phyloP scores from a whole-genome alignment of 1,140 invertebrate species.

The Zaprionus africanus region DNA sequence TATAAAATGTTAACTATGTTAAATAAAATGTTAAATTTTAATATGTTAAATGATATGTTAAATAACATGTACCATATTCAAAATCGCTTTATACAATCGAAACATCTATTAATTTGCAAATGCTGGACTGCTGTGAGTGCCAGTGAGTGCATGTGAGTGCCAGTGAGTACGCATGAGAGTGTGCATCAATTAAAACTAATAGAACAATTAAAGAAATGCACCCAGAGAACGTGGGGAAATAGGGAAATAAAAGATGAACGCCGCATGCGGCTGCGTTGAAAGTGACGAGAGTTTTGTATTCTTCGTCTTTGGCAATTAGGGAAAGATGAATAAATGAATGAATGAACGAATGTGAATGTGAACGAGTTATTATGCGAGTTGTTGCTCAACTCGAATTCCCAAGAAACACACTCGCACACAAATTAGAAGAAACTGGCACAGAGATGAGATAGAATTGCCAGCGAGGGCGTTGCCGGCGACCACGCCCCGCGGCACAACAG shows the following conservation, averaged over 20 bases:
- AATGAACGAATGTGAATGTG: constrained; percentile 48
- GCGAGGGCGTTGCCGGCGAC: constrained; percentile 45
- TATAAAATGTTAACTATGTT: background rate
- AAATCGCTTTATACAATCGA: background rate
- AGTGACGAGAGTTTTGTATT: constrained; percentile 71
- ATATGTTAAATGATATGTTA: too few species aligned
- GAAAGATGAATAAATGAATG: constrained; percentile 50
- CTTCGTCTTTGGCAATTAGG: constrained; percentile 51
- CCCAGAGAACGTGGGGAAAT: constrained; percentile 48
- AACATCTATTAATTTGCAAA: constrained; percentile 55
- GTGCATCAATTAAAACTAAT: constrained; percentile 80
- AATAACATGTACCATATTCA: background rate
- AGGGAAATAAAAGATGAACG: constrained; percentile 48
- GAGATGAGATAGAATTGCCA: constrained; percentile 36
- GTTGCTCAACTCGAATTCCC: constrained; percentile 77
- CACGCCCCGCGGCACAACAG: constrained; percentile 59
- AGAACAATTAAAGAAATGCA: constrained; percentile 79
- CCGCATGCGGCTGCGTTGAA: constrained; percentile 52
- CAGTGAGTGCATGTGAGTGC: background rate
- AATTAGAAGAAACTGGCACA: constrained; percentile 70
- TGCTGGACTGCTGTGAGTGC: background rate
- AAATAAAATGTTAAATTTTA: too few species aligned
- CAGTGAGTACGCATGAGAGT: constrained; percentile 38
- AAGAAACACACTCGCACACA: constrained; percentile 59
- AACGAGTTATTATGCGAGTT: constrained; percentile 25